A percentile compares a stretch with the other conserved stretches of the same genome.
Conservation (phyloP, 2,888 invertebrate species). For the Agrochola litura region DNA sequence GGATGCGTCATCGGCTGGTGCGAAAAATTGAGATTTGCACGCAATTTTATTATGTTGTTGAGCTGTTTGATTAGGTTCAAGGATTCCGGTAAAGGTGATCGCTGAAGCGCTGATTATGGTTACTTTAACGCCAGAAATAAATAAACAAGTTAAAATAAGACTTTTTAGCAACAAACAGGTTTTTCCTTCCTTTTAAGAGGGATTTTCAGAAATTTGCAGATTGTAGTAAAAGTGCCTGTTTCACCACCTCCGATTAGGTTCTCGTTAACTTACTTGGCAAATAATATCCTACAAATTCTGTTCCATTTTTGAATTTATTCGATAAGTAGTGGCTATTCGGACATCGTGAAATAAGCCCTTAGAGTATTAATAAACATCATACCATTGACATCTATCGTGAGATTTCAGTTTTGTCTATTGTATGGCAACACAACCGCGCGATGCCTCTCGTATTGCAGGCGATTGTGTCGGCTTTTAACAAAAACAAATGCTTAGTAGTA, state of each 20-base stretch:
- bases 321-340: too few relatives aligned
- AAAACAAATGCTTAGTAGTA: neutral
- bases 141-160: neutral
- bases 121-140: constrained; percentile 28
- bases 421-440: neutral
- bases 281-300: too few relatives aligned
- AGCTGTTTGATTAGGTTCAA: constrained; percentile 55
- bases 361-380: too few relatives aligned
- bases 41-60: constrained; percentile 47
- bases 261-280: too few relatives aligned
- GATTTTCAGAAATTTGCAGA: neutral
- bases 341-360: too few relatives aligned
- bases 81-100: constrained; percentile 48
- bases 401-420: too few relatives aligned
- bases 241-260: too few relatives aligned
- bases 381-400: too few relatives aligned
- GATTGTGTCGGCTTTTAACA: neutral
- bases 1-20: constrained; percentile 43
- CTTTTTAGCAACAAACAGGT: neutral
- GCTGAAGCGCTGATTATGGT: constrained; percentile 37
- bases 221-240: too few relatives aligned
- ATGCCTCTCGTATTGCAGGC: too few relatives aligned
- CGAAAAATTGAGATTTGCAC: constrained; percentile 60
- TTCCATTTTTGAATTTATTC: too few relatives aligned
- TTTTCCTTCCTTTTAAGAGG: too few relatives aligned